A percentile compares a stretch with the other conserved stretches of the same genome.
Evolutionary conservation across 2,113 vertebrate species (phyloP).

Genomic region (Pogona vitticeps): DNA sequence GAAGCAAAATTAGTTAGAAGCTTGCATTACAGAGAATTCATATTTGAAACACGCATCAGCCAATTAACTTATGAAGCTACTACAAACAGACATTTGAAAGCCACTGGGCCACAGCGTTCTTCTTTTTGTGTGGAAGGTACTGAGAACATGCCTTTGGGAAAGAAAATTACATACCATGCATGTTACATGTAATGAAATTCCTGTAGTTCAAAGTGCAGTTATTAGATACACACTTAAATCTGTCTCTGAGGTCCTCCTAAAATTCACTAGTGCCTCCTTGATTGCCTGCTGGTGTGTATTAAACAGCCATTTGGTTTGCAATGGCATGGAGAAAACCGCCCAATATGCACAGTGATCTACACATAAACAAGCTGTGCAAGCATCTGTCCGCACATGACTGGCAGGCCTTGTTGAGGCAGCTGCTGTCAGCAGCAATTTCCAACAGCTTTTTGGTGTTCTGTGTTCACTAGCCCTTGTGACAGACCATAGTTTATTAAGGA

Average conservation of each 20-base stretch:
- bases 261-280: not conserved
- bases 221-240: not conserved
- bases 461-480: not conserved
- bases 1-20: not conserved
- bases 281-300: not conserved
- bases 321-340: not conserved
- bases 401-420: not conserved
- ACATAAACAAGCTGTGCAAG: not conserved
- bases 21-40: not conserved
- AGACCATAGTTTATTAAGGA: not conserved
- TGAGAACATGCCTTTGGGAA: not conserved
- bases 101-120: not conserved
- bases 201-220: not conserved
- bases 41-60: slow-evolving; percentile 13
- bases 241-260: not conserved
- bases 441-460: not conserved
- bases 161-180: slow-evolving; percentile 9
- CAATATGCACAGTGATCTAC: not conserved
- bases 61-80: not conserved
- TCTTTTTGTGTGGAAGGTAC: not conserved
- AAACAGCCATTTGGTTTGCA: slow-evolving; percentile 11
- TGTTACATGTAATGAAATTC: not conserved
- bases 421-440: not conserved
- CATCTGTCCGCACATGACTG: not conserved
- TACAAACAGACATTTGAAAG: not conserved